Conservation (phyloP, 2,888 invertebrate genomes). For the Caenorhabditis doughertyi region DNA sequence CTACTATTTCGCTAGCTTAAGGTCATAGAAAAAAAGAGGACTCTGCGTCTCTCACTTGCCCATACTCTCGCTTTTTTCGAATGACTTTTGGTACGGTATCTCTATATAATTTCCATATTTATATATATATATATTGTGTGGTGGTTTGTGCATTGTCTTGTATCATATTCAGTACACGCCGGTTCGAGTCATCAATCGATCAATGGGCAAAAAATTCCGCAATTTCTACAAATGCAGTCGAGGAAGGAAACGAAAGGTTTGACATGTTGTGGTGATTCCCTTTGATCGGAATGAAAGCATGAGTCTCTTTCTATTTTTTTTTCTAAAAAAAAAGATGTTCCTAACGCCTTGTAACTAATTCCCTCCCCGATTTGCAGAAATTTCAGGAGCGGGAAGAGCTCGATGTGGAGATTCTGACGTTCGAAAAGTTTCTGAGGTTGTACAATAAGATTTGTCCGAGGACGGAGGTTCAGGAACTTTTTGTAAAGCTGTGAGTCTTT, state of each 20-base stretch:
- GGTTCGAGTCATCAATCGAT: slow-evolving; percentile 74
- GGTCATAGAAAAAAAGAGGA: too few species aligned
- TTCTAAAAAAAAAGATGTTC: not conserved
- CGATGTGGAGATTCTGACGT: slow-evolving; percentile 95
- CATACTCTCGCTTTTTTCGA: not conserved
- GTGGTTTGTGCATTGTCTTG: slow-evolving; percentile 20
- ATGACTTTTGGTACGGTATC: not conserved
- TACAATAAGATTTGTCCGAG: slow-evolving; percentile 99
- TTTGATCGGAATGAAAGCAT: slow-evolving; percentile 40
- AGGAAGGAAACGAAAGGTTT: slow-evolving; percentile 69
- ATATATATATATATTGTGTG: slow-evolving; percentile 30
- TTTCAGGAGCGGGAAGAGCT: slow-evolving; percentile 90
- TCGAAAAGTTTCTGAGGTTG: slow-evolving; percentile 97
- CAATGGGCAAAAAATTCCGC: slow-evolving; percentile 75
- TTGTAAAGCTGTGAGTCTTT: slow-evolving; percentile 84
- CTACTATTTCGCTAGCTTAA: too few species aligned
- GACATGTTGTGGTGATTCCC: slow-evolving; percentile 32
- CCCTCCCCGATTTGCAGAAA: not conserved
- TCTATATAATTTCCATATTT: not conserved
- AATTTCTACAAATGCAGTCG: slow-evolving; percentile 77
- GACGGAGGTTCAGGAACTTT: slow-evolving; percentile 98
- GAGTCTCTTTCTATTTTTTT: not conserved
- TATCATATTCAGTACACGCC: slow-evolving; percentile 73
- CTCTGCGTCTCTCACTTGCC: not conserved
- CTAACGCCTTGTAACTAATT: not conserved